Evolutionary conservation across 1,140 invertebrate genomes (phyloP).

Genomic region (Physella acuta): DNA sequence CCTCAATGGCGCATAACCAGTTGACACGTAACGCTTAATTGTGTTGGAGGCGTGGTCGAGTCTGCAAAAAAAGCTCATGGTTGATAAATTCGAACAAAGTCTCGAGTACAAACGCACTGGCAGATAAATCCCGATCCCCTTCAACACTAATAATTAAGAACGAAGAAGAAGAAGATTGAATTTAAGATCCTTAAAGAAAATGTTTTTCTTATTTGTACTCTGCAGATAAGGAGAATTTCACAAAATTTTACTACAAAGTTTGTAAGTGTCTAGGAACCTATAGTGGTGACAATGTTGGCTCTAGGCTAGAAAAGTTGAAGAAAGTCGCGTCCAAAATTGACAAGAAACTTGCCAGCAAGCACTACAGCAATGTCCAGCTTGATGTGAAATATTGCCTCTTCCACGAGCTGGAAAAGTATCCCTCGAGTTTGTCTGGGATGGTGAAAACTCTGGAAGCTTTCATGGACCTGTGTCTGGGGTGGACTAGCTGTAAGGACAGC

Average conservation of each 20-base stretch:
- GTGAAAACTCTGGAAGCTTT: conserved; percentile 9
- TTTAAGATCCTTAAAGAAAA: too few relatives aligned
- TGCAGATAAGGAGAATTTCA: conserved; percentile 4
- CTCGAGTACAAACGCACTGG: too few relatives aligned
- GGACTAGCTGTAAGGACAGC: neutral
- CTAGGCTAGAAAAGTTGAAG: neutral
- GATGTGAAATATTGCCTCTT: conserved; percentile 5
- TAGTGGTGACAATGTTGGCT: neutral
- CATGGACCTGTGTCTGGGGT: conserved; percentile 6
- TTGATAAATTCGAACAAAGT: too few relatives aligned
- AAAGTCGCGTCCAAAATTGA: neutral
- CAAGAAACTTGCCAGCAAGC: conserved; percentile 10
- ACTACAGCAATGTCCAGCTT: conserved; percentile 7
- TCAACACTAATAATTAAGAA: too few relatives aligned
- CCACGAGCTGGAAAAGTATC: neutral
- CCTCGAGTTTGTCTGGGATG: conserved; percentile 4
- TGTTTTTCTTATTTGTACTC: too few relatives aligned
- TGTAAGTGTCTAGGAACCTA: neutral
- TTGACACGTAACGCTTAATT: too few relatives aligned
- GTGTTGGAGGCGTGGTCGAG: too few relatives aligned
- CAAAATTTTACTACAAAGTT: neutral
- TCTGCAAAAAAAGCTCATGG: too few relatives aligned
- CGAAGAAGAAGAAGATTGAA: too few relatives aligned
- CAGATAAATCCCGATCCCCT: too few relatives aligned
- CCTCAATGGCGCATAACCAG: too few relatives aligned